Evolutionary conservation across 2,797 vertebrate genomes (phyloP).

Genomic region (Manis crassicaudata): DNA sequence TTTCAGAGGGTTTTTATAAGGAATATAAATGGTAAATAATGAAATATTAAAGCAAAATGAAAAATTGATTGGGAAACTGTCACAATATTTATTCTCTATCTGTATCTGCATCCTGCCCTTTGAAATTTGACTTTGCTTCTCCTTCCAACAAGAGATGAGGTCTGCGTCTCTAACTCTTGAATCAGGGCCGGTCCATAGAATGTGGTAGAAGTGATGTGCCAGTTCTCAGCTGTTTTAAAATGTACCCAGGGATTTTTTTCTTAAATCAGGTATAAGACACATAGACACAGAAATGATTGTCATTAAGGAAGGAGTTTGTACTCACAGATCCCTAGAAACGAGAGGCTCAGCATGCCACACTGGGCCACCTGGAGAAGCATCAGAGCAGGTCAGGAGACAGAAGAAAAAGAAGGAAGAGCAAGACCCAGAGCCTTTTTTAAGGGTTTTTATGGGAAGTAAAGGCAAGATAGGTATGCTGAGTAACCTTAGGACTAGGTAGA

Average conservation of each 20-base stretch:
- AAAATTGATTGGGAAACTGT: neutral
- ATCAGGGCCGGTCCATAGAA: neutral
- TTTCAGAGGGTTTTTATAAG: neutral
- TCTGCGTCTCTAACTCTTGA: neutral
- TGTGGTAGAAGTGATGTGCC: neutral
- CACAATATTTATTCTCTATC: neutral
- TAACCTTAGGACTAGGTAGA: neutral
- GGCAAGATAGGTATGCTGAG: neutral
- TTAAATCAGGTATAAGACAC: neutral
- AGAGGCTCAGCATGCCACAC: too few species aligned
- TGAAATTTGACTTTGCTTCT: neutral
- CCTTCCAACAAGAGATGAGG: neutral
- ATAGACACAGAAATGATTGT: neutral
- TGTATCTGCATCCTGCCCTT: neutral
- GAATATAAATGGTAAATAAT: neutral
- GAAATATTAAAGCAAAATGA: neutral
- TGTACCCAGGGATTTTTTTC: neutral
- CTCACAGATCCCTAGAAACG: neutral
- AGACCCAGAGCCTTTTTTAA: neutral
- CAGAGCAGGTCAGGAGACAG: neutral
- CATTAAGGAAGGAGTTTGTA: neutral
- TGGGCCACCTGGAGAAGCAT: neutral
- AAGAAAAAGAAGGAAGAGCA: neutral
- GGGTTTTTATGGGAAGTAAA: neutral
- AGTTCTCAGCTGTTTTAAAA: neutral